Evolutionary conservation across 1,140 invertebrate species (phyloP).

Genomic region (Leptopilina boulardi): DNA sequence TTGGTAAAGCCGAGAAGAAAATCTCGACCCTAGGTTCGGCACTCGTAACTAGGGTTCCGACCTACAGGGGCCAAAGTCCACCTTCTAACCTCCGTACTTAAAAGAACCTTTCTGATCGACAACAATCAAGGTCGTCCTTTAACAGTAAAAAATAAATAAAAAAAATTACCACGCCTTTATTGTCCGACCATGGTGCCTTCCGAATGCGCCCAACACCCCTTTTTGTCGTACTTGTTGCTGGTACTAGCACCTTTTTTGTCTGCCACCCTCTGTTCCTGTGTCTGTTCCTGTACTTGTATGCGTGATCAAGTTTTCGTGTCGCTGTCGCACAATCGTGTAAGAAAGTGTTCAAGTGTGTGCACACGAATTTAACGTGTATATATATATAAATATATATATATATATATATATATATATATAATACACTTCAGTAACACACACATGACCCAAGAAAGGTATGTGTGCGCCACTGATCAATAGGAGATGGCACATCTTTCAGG

Average conservation of each 20-base stretch:
- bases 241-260: conserved; percentile 27
- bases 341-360: conserved; percentile 19
- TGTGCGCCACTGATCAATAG: conserved; percentile 8
- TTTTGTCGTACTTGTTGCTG: conserved; percentile 22
- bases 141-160: conserved; percentile 2
- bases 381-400: not conserved
- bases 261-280: conserved; percentile 23
- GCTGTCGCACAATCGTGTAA: conserved; percentile 19
- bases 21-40: conserved; percentile 76
- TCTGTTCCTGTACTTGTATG: not conserved
- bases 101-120: conserved; percentile 18
- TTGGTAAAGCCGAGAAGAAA: conserved; percentile 63
- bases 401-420: not conserved
- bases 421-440: not conserved
- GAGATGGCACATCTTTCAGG: conserved; percentile 28
- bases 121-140: conserved; percentile 14
- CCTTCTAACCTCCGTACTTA: conserved; percentile 71
- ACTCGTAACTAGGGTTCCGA: conserved; percentile 77
- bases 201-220: conserved; percentile 39
- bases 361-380: not conserved
- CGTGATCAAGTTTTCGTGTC: conserved; percentile 29
- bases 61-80: conserved; percentile 72
- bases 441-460: not conserved
- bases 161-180: conserved; percentile 38
- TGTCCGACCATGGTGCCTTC: conserved; percentile 28